Percentiles rank a stretch among this genome's conserved stretches.
Conservation (phyloP, 2,113 vertebrate genomes). For the Neomonachus schauinslandi region DNA sequence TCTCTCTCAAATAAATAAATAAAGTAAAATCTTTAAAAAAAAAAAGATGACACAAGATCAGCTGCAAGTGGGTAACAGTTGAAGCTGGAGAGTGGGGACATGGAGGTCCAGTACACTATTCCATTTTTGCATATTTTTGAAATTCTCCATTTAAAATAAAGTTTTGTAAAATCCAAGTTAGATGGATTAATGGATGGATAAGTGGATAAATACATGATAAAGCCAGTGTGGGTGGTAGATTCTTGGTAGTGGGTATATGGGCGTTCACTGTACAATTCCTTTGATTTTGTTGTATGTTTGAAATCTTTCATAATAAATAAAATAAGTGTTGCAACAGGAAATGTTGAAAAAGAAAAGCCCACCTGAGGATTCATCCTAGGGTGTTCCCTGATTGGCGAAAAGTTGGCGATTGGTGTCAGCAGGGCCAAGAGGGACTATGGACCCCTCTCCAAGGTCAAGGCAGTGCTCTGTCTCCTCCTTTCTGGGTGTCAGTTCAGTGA, state of each 20-base stretch:
- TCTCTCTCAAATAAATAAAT: too few species aligned
- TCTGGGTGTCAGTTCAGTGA: background rate
- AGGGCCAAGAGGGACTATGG: background rate
- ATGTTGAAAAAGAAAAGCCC: background rate
- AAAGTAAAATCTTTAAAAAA: too few species aligned
- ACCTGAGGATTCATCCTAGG: background rate
- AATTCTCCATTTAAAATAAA: conserved; percentile 49
- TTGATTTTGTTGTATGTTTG: background rate
- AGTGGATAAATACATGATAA: background rate
- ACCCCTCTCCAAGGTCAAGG: background rate
- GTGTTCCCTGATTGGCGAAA: background rate
- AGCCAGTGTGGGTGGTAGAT: background rate
- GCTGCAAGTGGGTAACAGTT: background rate
- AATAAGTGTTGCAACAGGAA: background rate
- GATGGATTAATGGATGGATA: background rate
- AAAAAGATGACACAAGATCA: background rate
- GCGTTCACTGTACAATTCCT: background rate
- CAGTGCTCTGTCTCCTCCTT: background rate
- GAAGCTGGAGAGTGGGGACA: background rate
- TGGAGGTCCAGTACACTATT: background rate
- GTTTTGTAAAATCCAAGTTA: background rate
- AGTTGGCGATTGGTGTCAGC: background rate
- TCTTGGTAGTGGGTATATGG: background rate
- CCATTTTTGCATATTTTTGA: background rate
- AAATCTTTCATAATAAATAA: background rate